Base-by-base conservation (phyloP, 35 echinoderm and acorn worm species). In the Strongylocentrotus purpuratus region DNA sequence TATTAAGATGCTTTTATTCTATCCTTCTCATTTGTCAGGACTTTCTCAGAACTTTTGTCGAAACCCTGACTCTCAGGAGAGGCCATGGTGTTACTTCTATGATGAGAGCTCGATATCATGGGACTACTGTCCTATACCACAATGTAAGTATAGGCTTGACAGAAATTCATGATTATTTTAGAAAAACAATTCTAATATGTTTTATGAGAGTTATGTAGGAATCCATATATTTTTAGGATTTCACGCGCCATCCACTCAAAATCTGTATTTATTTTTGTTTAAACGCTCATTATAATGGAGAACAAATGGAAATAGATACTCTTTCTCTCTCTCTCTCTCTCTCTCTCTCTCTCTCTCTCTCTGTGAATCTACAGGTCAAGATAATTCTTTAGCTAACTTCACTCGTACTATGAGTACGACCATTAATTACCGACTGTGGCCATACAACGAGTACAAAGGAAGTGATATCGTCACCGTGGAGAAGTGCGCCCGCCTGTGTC, bases 51-150 rank as follows among this genome's bases (percentile, higher is more conserved):
- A 97, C 46, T 99, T 90, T 59, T 99, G 97, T 92, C 94, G 97
- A 47, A 99, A 97, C 92, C 97, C 97, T 32, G 96, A 99, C 55
- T 94, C 94, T 59, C 92, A 92, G 61, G 46, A 95, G 0, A 50
- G 85, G 31, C 97, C 97, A 0, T 99, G 97, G 97, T 99, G 97
- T 48, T 99, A 97, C 18, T 92, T 50, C 33, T 93, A 99, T 92
- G 52, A 97, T 1, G 94, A 97, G 12, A 58, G 92, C 31, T 85
- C 91, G 7, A 95, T 97, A 7, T 47, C 71, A 5, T 94, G 94
- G 70, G 97, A 97, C 45, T 95, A 88, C 48, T 98, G 97, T 86
- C 71, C 33, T 61, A 96, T 98, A 41, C 94, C 95, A 46, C 55
- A 31, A 47, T 98, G 96, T 98, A 94, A 96, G 97, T 98, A 59